Base-by-base conservation (phyloP, 2,888 invertebrate species). In the Melanophora roralis region DNA sequence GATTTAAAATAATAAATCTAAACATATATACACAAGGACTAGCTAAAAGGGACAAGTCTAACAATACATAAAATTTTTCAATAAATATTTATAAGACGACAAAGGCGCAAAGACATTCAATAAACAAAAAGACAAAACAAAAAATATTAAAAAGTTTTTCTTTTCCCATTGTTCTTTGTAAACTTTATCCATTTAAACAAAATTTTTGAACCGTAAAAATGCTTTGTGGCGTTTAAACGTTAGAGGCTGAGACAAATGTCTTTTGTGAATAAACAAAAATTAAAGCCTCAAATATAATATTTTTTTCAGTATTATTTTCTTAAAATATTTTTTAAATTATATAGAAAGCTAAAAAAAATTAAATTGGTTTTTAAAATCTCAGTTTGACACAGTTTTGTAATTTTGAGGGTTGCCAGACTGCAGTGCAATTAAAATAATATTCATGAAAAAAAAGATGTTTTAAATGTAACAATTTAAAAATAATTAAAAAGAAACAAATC, bases 51-150 rank as follows among this genome's bases (percentile, higher is more conserved):
- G 9, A 27, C 7, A 27, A 27, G 27, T 9, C 16, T 16, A 23
- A 43, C 43, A 60, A 60, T 60, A n/a, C n/a, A n/a, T n/a, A 60
- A 60, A 60, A 14, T 16, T 60, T 27, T 40, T 38, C 57, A 57
- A 57, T 57, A 57, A 57, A 57, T 57, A 38, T 57, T 60, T 43
- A 60, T 60, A 60, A 60, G 27, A 14, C 27, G 59, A 43, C 43
- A 60, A 16, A n/a, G n/a, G n/a, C n/a, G n/a, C n/a, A n/a, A n/a
- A n/a, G n/a, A n/a, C n/a, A n/a, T n/a, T n/a, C 59, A 60, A 43
- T 27, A 27, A 43, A 27, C 11, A 21, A 53, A 16, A 23, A 27
- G 14, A 8, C 38, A 27, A 60, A 27, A 43, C 11, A 16, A 14
- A 60, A 60, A 27, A 43, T 16, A 43, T 27, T 60, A 43, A 43